Base-by-base conservation (phyloP, 2,888 invertebrate genomes). In the Temnothorax rugatulus region DNA sequence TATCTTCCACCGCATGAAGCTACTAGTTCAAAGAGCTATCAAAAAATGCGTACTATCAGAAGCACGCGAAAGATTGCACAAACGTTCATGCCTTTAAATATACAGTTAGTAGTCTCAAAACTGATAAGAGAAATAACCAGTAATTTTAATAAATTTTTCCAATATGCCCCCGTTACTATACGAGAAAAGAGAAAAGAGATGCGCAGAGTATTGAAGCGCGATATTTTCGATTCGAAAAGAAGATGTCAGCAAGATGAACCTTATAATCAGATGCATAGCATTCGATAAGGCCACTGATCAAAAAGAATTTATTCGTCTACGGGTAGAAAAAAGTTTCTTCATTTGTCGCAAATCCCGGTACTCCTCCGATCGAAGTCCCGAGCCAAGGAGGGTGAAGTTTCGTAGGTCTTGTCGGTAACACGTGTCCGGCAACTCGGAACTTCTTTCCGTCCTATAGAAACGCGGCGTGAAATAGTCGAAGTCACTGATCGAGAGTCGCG, bases 301-400 rank as follows among this genome's bases (percentile, higher is more conserved):
- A 59, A 44, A 69, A 66, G 66, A 61, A 84, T 66, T 74, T 83
- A 83, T 85, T 83, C 76, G 52, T 83, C 71, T 63, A 9, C 18
- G 54, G 52, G 15, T 21, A 68, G 57, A 87, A 90, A 71, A 88
- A 90, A 90, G 90, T 90, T 90, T 84, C 86, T 88, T 90, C 86
- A 89, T 90, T 90, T 88, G 87, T 88, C 83, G 82, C 9, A 41
- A 66, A 50, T 41, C 44, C 50, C 79, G 75, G 66, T 64, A 54
- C 15, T 4, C 3, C n/a, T 61, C 52, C 52, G 75, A 77, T 82
- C 41, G 13, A 82, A 52, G 73, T 83, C 82, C 82, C 76, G 61
- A 61, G 25, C 57, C 71, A 73, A 47, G 71, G 34, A 68, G 75
- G 54, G n/a, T 64, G 74, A 85, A 88, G 63, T 88, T 88, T 84